These are phyloP conservation scores for Prinia subflava DNA, from an alignment of 2,113 vertebrate genomes.

Conservation along the genomic window DNA sequence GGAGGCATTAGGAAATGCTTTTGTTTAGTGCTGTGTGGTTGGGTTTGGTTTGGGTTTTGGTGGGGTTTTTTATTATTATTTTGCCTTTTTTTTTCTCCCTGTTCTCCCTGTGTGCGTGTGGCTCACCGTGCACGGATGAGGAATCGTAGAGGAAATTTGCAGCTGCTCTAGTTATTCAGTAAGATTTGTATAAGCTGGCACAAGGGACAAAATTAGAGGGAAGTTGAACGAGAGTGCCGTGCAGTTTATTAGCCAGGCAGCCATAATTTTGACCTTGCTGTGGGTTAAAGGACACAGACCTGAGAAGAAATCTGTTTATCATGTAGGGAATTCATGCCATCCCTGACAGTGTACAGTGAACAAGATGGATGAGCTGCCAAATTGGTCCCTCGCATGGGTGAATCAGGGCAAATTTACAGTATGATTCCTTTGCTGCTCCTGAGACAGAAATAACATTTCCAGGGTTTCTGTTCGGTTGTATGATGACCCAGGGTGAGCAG, in stretches of 20 bases:
- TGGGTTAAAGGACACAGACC: slow-evolving; percentile 81
- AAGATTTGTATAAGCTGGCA: slow-evolving; percentile 40
- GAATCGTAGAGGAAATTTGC: not conserved
- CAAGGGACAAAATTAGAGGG: slow-evolving; percentile 43
- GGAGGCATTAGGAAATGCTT: not conserved
- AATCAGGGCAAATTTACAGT: slow-evolving; percentile 77
- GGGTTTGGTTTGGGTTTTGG: not conserved
- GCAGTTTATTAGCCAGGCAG: slow-evolving; percentile 62
- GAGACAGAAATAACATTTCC: slow-evolving; percentile 71
- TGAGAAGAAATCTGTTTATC: slow-evolving; percentile 81
- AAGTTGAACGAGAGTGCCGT: not conserved
- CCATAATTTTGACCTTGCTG: slow-evolving; percentile 77
- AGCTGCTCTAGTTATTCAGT: slow-evolving; percentile 16
- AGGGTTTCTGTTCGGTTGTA: slow-evolving; percentile 53
- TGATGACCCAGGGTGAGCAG: slow-evolving; percentile 58
- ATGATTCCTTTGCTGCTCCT: slow-evolving; percentile 62
- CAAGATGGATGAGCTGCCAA: slow-evolving; percentile 84
- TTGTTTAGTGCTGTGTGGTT: not conserved
- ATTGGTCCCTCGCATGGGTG: slow-evolving; percentile 75
- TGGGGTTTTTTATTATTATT: not conserved
- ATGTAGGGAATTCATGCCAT: slow-evolving; percentile 71
- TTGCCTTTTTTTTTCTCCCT: not conserved
- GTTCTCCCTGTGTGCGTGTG: not conserved
- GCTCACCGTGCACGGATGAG: not conserved
- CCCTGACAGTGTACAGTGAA: slow-evolving; percentile 77